phyloP scores from a whole-genome alignment of 2,888 invertebrate species.

The Hydriomena furcata region DNA sequence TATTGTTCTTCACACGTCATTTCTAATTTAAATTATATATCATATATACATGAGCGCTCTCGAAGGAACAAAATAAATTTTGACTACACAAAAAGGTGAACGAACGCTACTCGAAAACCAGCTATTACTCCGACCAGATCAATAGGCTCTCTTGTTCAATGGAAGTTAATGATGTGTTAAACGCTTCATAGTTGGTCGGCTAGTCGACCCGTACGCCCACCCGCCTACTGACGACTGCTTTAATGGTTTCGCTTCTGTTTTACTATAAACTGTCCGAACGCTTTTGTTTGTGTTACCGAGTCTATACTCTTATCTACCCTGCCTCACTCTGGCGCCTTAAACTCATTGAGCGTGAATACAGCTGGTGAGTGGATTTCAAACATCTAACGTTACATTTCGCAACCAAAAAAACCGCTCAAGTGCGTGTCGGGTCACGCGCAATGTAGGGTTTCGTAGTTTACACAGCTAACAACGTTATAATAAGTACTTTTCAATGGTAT shows the following conservation, averaged over 20 bases:
- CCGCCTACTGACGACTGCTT: slow-evolving; percentile 53
- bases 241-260: slow-evolving; percentile 49
- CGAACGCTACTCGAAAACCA: slow-evolving; percentile 52
- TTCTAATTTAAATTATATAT: slow-evolving; percentile 12
- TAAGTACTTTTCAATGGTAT: no score
- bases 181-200: slow-evolving; percentile 46
- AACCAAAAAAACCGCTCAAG: no score
- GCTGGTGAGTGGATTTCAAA: slow-evolving; percentile 28
- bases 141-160: slow-evolving; percentile 42
- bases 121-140: slow-evolving; percentile 49
- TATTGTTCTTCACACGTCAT: slow-evolving; percentile 1
- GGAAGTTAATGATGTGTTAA: slow-evolving; percentile 37
- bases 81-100: slow-evolving; percentile 52
- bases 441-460: no score
- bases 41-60: slow-evolving; percentile 17
- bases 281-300: slow-evolving; percentile 38
- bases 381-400: slow-evolving; percentile 36
- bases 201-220: slow-evolving; percentile 50
- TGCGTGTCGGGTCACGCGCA: no score
- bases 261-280: slow-evolving; percentile 37
- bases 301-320: slow-evolving; percentile 27
- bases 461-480: no score
- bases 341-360: slow-evolving; percentile 22
- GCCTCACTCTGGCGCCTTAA: slow-evolving; percentile 23
- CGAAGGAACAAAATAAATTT: slow-evolving; percentile 16